Percentiles rank a stretch among this genome's conserved stretches.
These are phyloP conservation scores for Dryobotodes eremita DNA, from an alignment of 2,888 invertebrate species.

Conservation along the genomic window DNA sequence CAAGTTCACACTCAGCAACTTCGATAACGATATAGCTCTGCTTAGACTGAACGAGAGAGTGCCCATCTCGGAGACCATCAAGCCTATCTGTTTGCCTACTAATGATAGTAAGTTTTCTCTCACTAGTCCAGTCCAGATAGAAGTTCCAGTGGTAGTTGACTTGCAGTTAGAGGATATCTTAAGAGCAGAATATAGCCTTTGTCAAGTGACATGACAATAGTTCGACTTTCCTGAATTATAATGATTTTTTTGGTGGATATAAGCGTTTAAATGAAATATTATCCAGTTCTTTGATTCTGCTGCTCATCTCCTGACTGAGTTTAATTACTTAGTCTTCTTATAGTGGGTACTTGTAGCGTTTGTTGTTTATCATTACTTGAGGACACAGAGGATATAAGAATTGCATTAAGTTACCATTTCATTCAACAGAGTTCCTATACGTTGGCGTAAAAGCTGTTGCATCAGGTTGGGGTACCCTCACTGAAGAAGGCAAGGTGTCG, in stretches of 20 bases:
- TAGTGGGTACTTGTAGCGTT: not conserved
- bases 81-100: slow-evolving; percentile 95
- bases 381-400: not conserved
- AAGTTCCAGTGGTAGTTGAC: not conserved
- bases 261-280: not conserved
- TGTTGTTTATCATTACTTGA: not conserved
- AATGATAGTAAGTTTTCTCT: slow-evolving; percentile 85
- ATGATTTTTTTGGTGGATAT: not conserved
- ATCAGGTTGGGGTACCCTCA: slow-evolving; percentile 96
- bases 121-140: not conserved
- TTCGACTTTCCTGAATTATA: no score
- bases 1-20: slow-evolving; percentile 96
- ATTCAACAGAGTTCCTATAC: slow-evolving; percentile 91
- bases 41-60: slow-evolving; percentile 95
- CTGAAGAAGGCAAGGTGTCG: slow-evolving; percentile 96
- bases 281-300: not conserved
- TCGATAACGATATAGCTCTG: slow-evolving; percentile 96
- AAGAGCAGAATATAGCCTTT: not conserved
- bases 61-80: slow-evolving; percentile 94
- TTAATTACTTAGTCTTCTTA: not conserved
- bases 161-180: not conserved
- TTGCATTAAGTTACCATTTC: not conserved
- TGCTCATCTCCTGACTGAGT: not conserved
- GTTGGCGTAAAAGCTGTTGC: slow-evolving; percentile 94
- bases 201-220: not conserved